A percentile compares a stretch with the other conserved stretches of the same genome.
Conservation (phyloP, 2,113 vertebrate species). For the Podilymbus podiceps region DNA sequence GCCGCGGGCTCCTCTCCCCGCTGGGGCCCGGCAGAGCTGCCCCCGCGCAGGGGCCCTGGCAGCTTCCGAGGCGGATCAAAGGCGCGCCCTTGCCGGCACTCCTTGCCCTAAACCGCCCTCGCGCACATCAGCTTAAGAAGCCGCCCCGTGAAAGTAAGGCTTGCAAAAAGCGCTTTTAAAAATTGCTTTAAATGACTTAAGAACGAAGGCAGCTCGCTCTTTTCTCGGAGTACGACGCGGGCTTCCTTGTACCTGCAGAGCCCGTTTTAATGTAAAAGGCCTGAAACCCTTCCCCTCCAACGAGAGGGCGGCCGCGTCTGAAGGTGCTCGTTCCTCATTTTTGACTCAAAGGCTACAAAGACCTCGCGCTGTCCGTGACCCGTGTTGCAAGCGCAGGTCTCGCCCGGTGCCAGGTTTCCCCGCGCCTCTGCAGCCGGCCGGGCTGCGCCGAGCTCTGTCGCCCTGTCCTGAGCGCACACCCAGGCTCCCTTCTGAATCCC, state of each 20-base stretch:
- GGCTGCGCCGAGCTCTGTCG: accelerated
- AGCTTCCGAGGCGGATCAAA: too few relatives aligned
- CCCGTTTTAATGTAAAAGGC: background rate
- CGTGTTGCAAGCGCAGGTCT: too few relatives aligned
- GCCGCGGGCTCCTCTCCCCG: too few relatives aligned
- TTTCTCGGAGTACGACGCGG: background rate
- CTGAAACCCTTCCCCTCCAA: background rate
- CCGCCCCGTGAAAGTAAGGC: too few relatives aligned
- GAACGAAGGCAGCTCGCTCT: too few relatives aligned
- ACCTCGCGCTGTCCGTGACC: too few relatives aligned
- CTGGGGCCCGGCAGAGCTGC: too few relatives aligned
- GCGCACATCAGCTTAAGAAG: background rate
- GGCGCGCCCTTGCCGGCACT: too few relatives aligned
- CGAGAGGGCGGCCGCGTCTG: accelerated
- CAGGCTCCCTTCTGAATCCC: background rate
- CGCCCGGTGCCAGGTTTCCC: background rate
- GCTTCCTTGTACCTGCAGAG: background rate
- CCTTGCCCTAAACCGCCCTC: accelerated
- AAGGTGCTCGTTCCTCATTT: accelerated
- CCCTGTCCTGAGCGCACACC: accelerated
- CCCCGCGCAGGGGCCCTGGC: background rate
- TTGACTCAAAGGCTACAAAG: background rate
- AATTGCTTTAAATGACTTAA: accelerated
- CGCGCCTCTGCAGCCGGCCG: background rate
- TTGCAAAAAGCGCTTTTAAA: background rate